A percentile compares a stretch with the other conserved stretches of the same genome.
Evolutionary conservation across 2,797 vertebrate species (phyloP).

Genomic region (Stomatorhinus walkeri): DNA sequence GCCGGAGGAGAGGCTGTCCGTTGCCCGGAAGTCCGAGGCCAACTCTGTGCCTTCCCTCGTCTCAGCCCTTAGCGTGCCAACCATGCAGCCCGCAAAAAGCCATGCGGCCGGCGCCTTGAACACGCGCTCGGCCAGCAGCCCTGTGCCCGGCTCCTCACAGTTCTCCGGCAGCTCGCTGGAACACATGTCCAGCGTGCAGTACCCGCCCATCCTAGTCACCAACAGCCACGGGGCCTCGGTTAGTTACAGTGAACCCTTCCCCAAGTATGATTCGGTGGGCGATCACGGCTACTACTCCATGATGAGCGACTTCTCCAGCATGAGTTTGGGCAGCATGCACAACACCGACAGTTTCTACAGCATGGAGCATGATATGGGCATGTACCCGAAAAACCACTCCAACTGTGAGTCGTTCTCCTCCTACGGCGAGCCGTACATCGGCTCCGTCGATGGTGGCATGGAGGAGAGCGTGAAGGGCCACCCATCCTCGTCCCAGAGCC

Average conservation of each 20-base stretch:
- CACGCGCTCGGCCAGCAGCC: slow-evolving; percentile 95
- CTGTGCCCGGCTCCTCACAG: slow-evolving; percentile 89
- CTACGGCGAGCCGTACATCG: slow-evolving; percentile 84
- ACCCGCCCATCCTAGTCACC: slow-evolving; percentile 96
- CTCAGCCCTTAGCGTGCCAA: slow-evolving; percentile 93
- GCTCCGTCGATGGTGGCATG: slow-evolving; percentile 78
- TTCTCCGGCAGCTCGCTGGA: slow-evolving; percentile 90
- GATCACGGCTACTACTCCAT: slow-evolving; percentile 96
- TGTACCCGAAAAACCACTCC: slow-evolving; percentile 85
- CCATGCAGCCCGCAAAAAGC: slow-evolving; percentile 87
- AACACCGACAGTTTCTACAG: slow-evolving; percentile 89
- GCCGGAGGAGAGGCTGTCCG: slow-evolving; percentile 79
- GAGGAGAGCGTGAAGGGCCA: slow-evolving; percentile 80
- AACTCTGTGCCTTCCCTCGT: slow-evolving; percentile 95
- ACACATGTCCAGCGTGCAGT: slow-evolving; percentile 90
- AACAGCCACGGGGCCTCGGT: slow-evolving; percentile 92
- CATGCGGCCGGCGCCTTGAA: slow-evolving; percentile 91
- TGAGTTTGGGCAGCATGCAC: slow-evolving; percentile 87
- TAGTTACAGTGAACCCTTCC: slow-evolving; percentile 85
- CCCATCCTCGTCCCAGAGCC: slow-evolving; percentile 70
- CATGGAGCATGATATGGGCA: slow-evolving; percentile 76
- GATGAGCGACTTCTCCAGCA: slow-evolving; percentile 91
- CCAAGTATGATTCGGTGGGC: slow-evolving; percentile 88
- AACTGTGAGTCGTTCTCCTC: slow-evolving; percentile 90
- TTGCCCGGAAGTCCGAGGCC: slow-evolving; percentile 81